Percentiles rank a stretch among this genome's conserved stretches.
These are phyloP conservation scores for Crocidura indochinensis DNA, from an alignment of 2,797 vertebrate species.

Conservation along the genomic window DNA sequence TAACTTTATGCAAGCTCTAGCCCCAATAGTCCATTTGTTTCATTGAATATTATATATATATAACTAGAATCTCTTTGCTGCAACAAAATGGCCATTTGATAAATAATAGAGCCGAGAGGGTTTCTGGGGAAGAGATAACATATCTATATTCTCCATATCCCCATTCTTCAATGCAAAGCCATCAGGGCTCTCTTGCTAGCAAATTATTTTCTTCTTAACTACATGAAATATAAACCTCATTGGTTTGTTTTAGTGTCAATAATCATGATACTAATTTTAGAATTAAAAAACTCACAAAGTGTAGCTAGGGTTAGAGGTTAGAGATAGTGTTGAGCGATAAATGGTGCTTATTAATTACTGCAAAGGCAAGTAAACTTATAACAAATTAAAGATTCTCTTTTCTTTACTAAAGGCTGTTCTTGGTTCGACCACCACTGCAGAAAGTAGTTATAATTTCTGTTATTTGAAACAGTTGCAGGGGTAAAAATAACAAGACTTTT, in stretches of 20 bases:
- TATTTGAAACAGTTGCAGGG: slow-evolving; percentile 20
- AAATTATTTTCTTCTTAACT: not conserved
- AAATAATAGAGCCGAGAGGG: not conserved
- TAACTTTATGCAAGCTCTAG: not conserved
- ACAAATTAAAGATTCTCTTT: not conserved
- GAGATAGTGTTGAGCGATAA: not conserved
- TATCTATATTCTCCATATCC: not conserved
- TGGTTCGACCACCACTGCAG: not conserved
- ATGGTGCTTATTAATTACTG: not conserved
- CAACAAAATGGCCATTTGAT: not conserved
- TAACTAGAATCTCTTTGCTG: not conserved
- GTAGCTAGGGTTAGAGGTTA: not conserved
- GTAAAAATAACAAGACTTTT: not conserved
- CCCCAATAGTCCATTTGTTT: not conserved
- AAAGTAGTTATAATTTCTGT: slow-evolving; percentile 19
- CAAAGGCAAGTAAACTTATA: slow-evolving; percentile 20
- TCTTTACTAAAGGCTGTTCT: not conserved
- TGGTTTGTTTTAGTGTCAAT: not conserved
- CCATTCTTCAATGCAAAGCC: not conserved
- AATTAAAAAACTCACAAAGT: slow-evolving; percentile 8
- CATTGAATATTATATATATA: not conserved
- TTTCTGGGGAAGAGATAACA: not conserved
- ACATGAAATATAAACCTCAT: not conserved
- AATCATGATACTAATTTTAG: not conserved
- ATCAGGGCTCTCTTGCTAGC: not conserved